Evolutionary conservation across 2,797 vertebrate genomes (phyloP).

Genomic region (Podarcis siculus): DNA sequence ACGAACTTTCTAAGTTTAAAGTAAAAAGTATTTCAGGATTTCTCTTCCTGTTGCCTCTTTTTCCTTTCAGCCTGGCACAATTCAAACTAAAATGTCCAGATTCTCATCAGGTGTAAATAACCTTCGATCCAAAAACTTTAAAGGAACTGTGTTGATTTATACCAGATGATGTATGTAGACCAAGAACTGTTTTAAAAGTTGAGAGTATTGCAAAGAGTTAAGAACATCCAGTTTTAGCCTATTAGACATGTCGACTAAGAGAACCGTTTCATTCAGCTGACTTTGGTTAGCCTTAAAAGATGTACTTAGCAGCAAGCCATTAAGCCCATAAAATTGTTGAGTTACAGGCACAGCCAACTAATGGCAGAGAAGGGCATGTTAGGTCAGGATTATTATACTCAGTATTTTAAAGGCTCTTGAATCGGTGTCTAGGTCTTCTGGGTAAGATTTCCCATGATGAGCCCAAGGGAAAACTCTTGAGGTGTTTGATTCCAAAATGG

Average conservation of each 20-base stretch:
- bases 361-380: not conserved
- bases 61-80: not conserved
- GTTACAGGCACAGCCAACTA: not conserved
- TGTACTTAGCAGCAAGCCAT: fast-evolving
- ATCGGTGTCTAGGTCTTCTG: constrained; percentile 11
- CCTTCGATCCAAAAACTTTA: constrained; percentile 3
- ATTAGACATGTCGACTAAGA: not conserved
- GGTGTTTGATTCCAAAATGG: not conserved
- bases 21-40: not conserved
- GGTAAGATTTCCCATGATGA: not conserved
- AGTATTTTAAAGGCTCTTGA: constrained; percentile 12
- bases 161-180: not conserved
- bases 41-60: not conserved
- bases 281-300: constrained; percentile 28
- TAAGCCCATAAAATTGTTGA: not conserved
- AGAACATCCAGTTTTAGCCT: not conserved
- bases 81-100: not conserved
- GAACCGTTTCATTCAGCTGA: constrained; percentile 12
- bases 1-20: constrained; percentile 1
- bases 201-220: not conserved
- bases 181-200: not conserved
- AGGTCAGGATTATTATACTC: constrained; percentile 17
- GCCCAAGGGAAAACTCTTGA: constrained; percentile 7
- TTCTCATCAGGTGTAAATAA: constrained; percentile 1
- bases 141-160: constrained; percentile 6